Evolutionary conservation across 2,888 invertebrate species (phyloP), one percentile per base, ranked within the genome.

Genomic region (Eurytoma adleriae): DNA sequence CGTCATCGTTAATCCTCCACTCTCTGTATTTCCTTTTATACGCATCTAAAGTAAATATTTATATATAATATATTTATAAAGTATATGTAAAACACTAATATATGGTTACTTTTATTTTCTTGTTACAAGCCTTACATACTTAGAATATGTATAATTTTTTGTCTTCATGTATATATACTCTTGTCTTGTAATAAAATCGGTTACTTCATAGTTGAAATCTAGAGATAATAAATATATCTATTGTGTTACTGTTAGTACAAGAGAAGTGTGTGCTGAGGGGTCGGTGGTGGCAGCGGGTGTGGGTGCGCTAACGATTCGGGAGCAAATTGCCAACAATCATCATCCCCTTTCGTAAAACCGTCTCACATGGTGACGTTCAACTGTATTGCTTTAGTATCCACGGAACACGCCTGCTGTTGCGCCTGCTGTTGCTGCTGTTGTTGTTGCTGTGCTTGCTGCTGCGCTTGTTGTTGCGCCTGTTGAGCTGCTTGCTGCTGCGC

Each of bases 71-170:
- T 88, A 87, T 89, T 87, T 89, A 89, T 90, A 90, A 90, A 89
- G 90, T 90, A 90, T 90, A 90, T 90, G 90, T 90, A 90, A 90
- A 90, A 90, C 90, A 90, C 89, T 90, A 90, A 90, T 90, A 90
- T 90, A 89, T 87, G 90, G 86, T 90, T 90, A 90, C 85, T 90
- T 89, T 89, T 89, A 88, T 87, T 89, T 89, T 85, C 89, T 90
- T 90, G 90, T 90, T 90, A 90, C 90, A 90, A 90, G 90, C 90
- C 90, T 90, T 90, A 90, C 85, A 88, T 88, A 86, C 78, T 90
- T 90, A 90, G 89, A 90, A 88, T 90, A 90, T 90, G 88, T 90
- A 90, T 90, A 89, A 86, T 89, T 89, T 88, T 79, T 84, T 83
- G 73, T 72, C 69, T 74, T 80, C 76, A 71, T 86, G 83, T 88